Percentiles rank a stretch among this genome's conserved stretches.
These are phyloP conservation scores for Parnassius smintheus DNA, from an alignment of 2,888 invertebrate species.

Conservation along the genomic window DNA sequence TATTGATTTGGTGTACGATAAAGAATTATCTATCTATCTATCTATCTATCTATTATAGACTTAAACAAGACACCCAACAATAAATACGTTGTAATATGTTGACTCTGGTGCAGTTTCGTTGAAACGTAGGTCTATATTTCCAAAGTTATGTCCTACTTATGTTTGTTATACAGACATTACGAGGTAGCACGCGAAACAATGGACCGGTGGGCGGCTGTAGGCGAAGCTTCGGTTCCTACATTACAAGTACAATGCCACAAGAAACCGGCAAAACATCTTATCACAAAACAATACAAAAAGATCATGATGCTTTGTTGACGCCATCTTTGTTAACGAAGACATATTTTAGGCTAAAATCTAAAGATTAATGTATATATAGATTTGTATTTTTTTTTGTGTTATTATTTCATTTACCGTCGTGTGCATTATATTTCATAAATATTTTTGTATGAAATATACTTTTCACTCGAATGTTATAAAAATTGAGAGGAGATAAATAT, in stretches of 20 bases:
- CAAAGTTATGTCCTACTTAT: not conserved
- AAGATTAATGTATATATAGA: no score
- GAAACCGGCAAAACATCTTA: conserved; percentile 2
- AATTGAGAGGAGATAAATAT: no score
- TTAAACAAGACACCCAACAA: no score
- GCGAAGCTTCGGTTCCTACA: not conserved
- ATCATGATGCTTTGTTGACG: conserved; percentile 16
- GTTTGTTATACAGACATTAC: conserved; percentile 12
- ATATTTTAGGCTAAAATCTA: no score
- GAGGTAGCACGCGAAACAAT: conserved; percentile 21
- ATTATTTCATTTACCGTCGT: no score
- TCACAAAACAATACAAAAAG: conserved; percentile 22
- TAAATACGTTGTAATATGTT: no score
- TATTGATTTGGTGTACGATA: not conserved
- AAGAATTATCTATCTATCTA: not conserved
- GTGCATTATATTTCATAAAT: no score
- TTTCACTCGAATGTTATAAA: no score
- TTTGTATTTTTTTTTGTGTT: no score
- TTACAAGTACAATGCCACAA: conserved; percentile 7
- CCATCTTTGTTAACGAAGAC: conserved; percentile 4
- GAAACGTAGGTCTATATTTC: not conserved
- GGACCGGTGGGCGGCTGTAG: conserved; percentile 12
- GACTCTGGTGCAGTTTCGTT: not conserved
- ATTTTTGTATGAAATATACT: no score
- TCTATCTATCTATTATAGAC: not conserved